Evolutionary conservation across 2,113 vertebrate genomes (phyloP), one percentile per base, ranked within the genome.

Genomic region (Oplegnathus fasciatus): DNA sequence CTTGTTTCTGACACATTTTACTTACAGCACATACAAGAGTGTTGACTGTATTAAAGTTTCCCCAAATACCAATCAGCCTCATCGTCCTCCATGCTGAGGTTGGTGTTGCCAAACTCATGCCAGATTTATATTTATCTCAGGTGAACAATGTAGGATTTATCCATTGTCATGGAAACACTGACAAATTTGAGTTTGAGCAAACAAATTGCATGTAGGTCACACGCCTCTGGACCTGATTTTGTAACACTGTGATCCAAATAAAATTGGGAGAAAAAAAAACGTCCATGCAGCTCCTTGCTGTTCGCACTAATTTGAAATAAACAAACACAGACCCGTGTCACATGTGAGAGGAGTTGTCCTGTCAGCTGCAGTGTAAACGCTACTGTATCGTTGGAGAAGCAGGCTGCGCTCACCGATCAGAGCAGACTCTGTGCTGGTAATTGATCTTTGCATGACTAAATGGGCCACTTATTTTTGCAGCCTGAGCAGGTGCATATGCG

Each of bases 401-500:
- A 57, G 70, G 72, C 77, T 44, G 46, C 26, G 50, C 34, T 58
- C 34, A 1, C 73, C 57, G 77, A 75, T 76, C 55, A 18, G 64
- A 52, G 68, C 80, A 5, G 69, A 82, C 34, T 68, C 75, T 14
- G 26, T 58, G 52, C 76, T 37, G 80, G 42, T 93, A 90, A 93
- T 90, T 93, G 91, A 93, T 94, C 92, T 90, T 90, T 87, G 83
- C 86, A 82, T 84, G 89, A 86, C 64, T 90, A 93, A 94, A 91
- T 94, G 90, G 93, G 92, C 74, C 93, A 94, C 83, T 92, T 94
- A 92, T 95, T 93, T 94, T 91, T 92, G 82, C 91, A 88, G 81
- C 48, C 62, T 24, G 73, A 91, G 90, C 93, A 94, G 94, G 90
- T 94, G 93, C 90, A 90, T n/a, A n/a, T n/a, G n/a, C 76, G 87